Evolutionary conservation across 2,888 invertebrate species (phyloP), one percentile per base, ranked within the genome.

Genomic region (Cephus nigrinus): DNA sequence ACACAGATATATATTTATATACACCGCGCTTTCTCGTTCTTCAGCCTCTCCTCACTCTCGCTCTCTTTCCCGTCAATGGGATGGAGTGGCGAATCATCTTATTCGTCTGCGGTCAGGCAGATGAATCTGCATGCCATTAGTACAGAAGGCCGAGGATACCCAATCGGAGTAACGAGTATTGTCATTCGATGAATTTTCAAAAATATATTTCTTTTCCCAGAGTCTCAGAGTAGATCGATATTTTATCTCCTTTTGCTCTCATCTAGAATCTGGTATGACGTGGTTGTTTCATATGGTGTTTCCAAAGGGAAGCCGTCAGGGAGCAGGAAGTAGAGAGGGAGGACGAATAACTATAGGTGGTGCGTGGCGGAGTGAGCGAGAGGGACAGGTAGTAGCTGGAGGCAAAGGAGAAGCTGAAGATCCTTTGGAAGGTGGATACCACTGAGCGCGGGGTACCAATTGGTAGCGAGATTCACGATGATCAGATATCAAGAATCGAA

Each of bases 401-500:
- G 55, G 55, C 55, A 23, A 23, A 23, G 55, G 2, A 55, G 55
- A 55, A 15, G 9, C 55, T 55, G 55, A 5, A 5, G 36, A 23
- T 23, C 23, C 55, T 55, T 23, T 3, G 55, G 55, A 2, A 23
- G 55, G 55, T 23, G 1, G 55, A 23, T 55, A 15, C 55, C 55
- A 55, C 9, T 23, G 40, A 1, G 40, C 15, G 40, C 55, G 23
- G 55, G 55, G 55, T 9, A 55, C 55, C 55, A 55, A 55, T 23
- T 55, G 71, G 71, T 33, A 33, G 71, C 71, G 33, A 69, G 31
- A 75, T 68, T 74, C 69, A 68, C 32, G 68, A 71, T 5, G 82
- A 84, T 84, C 86, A 81, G 84, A 86, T 84, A 87, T 86, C 85
- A 84, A 79, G 83, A 86, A 84, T 87, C 84, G 85, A 83, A 87